Evolutionary conservation across 2,113 vertebrate genomes (phyloP).

Genomic region (Sander vitreus): DNA sequence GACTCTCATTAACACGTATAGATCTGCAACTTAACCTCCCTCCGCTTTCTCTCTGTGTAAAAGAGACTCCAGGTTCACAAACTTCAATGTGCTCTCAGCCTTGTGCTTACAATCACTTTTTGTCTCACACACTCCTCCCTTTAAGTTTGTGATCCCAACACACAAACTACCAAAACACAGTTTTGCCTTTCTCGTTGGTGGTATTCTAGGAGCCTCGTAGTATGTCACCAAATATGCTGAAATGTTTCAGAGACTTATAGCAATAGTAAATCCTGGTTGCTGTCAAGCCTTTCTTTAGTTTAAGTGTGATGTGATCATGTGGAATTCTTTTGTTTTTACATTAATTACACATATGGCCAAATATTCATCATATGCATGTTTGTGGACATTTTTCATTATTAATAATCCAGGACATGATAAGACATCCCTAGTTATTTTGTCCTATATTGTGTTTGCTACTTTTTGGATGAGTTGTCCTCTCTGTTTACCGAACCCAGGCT

Average conservation of each 20-base stretch:
- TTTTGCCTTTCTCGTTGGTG: slow-evolving; percentile 72
- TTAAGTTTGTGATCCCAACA: slow-evolving; percentile 70
- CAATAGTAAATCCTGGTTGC: slow-evolving; percentile 80
- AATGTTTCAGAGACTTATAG: slow-evolving; percentile 65
- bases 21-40: slow-evolving; percentile 20
- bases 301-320: slow-evolving; percentile 32
- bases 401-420: slow-evolving; percentile 36
- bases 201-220: slow-evolving; percentile 59
- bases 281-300: slow-evolving; percentile 66
- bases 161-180: slow-evolving; percentile 73
- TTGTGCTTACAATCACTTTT: slow-evolving; percentile 56
- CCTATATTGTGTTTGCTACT: slow-evolving; percentile 48
- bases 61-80: slow-evolving; percentile 55
- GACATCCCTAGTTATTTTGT: slow-evolving; percentile 28
- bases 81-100: slow-evolving; percentile 40
- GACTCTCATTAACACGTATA: slow-evolving; percentile 59
- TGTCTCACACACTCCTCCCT: slow-evolving; percentile 49
- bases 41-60: not conserved
- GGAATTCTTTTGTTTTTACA: slow-evolving; percentile 30
- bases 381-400: slow-evolving; percentile 42
- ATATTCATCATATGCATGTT: slow-evolving; percentile 73
- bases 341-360: slow-evolving; percentile 60
- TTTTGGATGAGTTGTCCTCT: slow-evolving; percentile 39
- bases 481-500: slow-evolving; percentile 23
- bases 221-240: slow-evolving; percentile 41